Evolutionary conservation across 2,888 invertebrate species (phyloP).

Genomic region (Polymixis lichenea): DNA sequence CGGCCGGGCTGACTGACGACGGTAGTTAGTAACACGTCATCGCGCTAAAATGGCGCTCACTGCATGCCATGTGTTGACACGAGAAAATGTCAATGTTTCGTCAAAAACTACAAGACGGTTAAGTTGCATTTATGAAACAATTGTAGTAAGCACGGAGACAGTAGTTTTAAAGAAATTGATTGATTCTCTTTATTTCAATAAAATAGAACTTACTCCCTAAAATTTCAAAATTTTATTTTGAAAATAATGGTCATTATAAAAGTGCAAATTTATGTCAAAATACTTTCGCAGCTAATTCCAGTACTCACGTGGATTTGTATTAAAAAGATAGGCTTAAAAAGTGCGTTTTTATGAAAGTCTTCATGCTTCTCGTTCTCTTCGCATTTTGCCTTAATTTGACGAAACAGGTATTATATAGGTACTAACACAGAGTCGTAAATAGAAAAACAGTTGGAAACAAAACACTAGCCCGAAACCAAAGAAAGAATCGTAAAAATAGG

Average conservation of each 20-base stretch:
- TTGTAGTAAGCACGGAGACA: background rate
- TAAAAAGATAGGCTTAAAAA: too few species aligned
- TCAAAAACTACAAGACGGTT: background rate
- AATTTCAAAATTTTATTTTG: too few species aligned
- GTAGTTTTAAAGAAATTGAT: background rate
- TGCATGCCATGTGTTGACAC: background rate
- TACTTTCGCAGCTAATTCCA: background rate
- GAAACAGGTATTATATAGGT: too few species aligned
- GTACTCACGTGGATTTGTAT: background rate
- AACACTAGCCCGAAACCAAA: conserved; percentile 11
- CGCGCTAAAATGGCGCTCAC: conserved; percentile 75
- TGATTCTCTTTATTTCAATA: too few species aligned
- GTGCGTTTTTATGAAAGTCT: background rate
- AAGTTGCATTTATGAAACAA: background rate
- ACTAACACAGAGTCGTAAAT: background rate
- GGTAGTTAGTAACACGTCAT: conserved; percentile 71
- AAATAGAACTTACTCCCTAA: too few species aligned
- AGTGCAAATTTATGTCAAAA: background rate
- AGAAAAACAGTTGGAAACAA: conserved; percentile 16
- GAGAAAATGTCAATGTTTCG: background rate
- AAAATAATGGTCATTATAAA: background rate
- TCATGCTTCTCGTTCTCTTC: background rate
- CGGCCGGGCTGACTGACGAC: conserved; percentile 74
- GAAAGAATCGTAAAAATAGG: background rate
- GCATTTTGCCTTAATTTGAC: background rate